These are phyloP conservation scores for Drosophila mulleri DNA, from an alignment of 2,888 invertebrate genomes.

Conservation along the genomic window DNA sequence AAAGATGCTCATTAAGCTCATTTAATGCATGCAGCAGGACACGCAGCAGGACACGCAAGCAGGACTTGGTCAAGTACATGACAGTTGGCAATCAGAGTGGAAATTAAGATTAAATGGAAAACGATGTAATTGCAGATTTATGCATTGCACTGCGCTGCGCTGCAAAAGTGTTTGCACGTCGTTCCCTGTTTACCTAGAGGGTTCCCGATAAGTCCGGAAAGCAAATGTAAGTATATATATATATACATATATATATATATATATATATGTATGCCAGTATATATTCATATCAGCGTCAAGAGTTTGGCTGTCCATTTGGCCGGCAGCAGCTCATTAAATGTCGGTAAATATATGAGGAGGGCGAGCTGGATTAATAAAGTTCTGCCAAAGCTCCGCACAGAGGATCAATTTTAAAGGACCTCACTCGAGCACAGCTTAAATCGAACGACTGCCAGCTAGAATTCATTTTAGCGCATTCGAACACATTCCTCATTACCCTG, in stretches of 20 bases:
- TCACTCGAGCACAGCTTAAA: not conserved
- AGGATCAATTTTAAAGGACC: not conserved
- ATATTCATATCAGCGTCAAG: constrained; percentile 6
- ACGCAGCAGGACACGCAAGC: not conserved
- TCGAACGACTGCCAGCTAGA: not conserved
- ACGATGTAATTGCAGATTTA: constrained; percentile 65
- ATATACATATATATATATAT: not conserved
- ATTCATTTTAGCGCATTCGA: not conserved
- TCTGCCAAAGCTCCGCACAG: not conserved
- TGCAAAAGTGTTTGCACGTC: constrained; percentile 51
- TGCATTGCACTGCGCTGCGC: constrained; percentile 35
- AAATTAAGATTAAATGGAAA: constrained; percentile 15
- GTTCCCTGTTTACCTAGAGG: constrained; percentile 39
- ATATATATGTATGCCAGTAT: not conserved
- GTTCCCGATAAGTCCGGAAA: not conserved
- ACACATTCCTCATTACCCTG: constrained; percentile 1
- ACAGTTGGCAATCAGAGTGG: constrained; percentile 11
- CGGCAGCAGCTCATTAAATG: constrained; percentile 47
- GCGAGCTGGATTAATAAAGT: constrained; percentile 36
- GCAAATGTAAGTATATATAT: not conserved
- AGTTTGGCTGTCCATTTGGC: constrained; percentile 22
- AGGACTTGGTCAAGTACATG: constrained; percentile 7
- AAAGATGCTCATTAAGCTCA: constrained; percentile 47
- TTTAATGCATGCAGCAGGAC: constrained; percentile 29
- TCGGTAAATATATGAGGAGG: constrained; percentile 13